Evolutionary conservation across 2,888 invertebrate genomes (phyloP).

Genomic region (Panopea generosa): DNA sequence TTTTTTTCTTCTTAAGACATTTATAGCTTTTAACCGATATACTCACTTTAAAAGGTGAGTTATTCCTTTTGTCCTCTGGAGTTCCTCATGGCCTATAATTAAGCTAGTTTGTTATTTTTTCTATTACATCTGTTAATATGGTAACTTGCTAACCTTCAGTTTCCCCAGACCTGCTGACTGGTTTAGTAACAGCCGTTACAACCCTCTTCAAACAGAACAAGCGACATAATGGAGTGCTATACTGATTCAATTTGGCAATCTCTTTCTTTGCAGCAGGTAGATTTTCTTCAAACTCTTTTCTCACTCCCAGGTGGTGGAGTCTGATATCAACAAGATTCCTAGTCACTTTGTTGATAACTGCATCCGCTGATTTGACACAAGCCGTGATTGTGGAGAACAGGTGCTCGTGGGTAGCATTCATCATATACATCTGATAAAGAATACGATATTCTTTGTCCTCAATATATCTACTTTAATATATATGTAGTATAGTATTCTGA

Average conservation of each 20-base stretch:
- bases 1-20: no score
- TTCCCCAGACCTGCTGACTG: no score
- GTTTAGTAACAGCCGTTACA: constrained; percentile 73
- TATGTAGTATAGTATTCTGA: no score
- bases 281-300: constrained; percentile 88
- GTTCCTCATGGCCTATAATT: no score
- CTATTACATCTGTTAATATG: no score
- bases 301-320: constrained; percentile 90
- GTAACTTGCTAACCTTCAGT: no score
- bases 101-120: no score
- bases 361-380: constrained; percentile 89
- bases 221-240: constrained; percentile 92
- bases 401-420: constrained; percentile 90
- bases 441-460: no score
- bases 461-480: no score
- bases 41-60: no score
- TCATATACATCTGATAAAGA: constrained; percentile 89
- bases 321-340: constrained; percentile 91
- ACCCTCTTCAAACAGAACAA: constrained; percentile 90
- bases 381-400: constrained; percentile 90
- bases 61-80: no score
- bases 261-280: constrained; percentile 91
- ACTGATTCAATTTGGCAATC: constrained; percentile 90
- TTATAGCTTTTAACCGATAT: no score
- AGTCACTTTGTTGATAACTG: constrained; percentile 92